These are phyloP conservation scores for Caenorhabditis brenneri DNA, from an alignment of 1,140 invertebrate species.

Conservation along the genomic window DNA sequence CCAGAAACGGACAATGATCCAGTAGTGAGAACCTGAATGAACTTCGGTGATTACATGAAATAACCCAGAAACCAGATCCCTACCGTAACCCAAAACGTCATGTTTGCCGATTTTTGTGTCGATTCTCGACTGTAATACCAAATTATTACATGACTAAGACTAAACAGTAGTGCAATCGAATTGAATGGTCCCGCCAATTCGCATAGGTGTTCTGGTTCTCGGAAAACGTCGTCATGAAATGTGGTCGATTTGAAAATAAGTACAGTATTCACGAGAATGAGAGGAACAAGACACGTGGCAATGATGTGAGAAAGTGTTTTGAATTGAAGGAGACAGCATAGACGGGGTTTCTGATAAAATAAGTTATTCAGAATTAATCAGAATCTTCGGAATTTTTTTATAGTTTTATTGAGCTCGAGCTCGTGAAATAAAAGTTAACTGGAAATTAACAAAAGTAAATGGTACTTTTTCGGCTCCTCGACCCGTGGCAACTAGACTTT, in stretches of 20 bases:
- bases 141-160: neutral
- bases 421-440: neutral
- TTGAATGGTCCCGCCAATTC: neutral
- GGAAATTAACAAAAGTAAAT: too few species aligned
- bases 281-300: neutral
- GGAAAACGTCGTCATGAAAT: neutral
- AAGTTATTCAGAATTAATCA: too few species aligned
- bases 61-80: too few species aligned
- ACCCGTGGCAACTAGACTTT: too few species aligned
- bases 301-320: constrained; percentile 2
- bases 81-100: constrained; percentile 14
- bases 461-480: too few species aligned
- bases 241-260: neutral
- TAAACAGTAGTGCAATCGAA: neutral
- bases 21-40: neutral
- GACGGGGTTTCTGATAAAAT: neutral
- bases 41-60: neutral
- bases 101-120: neutral
- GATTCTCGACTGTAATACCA: neutral
- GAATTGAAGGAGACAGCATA: neutral
- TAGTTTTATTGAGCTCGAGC: neutral
- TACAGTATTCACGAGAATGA: neutral
- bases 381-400: too few species aligned
- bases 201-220: neutral
- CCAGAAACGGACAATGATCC: neutral